Percentiles rank a stretch among this genome's conserved stretches.
These are phyloP conservation scores for Cheiracanthium punctorium DNA, from an alignment of 2,888 invertebrate species.

Conservation along the genomic window DNA sequence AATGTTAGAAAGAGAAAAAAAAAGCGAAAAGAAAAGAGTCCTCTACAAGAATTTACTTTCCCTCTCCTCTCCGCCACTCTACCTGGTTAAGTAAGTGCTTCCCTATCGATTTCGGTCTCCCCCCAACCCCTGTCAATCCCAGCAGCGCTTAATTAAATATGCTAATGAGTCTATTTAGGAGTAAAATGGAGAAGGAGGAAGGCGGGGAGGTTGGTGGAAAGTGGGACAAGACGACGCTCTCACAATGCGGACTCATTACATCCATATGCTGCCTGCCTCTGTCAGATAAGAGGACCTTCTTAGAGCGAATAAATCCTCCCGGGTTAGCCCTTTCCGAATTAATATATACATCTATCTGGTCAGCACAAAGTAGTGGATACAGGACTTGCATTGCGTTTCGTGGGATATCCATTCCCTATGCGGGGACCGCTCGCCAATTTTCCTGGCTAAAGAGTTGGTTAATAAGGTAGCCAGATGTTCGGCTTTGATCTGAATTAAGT, in stretches of 20 bases:
- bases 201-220: background rate
- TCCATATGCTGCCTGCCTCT: slow-evolving; percentile 1
- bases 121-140: background rate
- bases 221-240: background rate
- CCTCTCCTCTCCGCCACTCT: background rate
- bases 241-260: slow-evolving; percentile 7
- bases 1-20: no score
- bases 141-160: slow-evolving; percentile 1
- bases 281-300: slow-evolving; percentile 6
- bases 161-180: slow-evolving; percentile 2
- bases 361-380: background rate
- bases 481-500: no score
- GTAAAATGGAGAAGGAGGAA: background rate
- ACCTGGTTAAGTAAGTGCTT: background rate
- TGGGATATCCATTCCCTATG: no score
- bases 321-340: background rate
- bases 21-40: no score
- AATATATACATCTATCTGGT: background rate
- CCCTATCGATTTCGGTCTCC: background rate
- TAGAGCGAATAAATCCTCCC: background rate
- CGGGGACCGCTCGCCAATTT: background rate
- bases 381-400: no score
- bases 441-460: background rate
- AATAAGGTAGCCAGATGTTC: background rate
- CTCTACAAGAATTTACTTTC: no score